Evolutionary conservation across 1,140 invertebrate species (phyloP).

Genomic region (Elymnias hypermnestra): DNA sequence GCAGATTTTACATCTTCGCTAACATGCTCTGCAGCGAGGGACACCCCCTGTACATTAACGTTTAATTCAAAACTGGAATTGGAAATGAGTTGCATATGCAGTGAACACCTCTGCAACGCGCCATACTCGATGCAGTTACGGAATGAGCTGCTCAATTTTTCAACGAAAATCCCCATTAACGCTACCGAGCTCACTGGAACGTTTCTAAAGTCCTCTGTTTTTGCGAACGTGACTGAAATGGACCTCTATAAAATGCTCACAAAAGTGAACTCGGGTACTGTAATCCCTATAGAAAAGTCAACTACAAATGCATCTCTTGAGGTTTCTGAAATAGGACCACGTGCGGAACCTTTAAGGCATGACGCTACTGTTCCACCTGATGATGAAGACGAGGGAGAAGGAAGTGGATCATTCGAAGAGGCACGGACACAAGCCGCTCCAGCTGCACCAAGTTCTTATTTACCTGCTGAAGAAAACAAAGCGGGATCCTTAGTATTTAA

Average conservation of each 20-base stretch:
- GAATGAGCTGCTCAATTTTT: slow-evolving; percentile 45
- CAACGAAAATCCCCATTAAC: slow-evolving; percentile 27
- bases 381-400: slow-evolving; percentile 61
- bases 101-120: slow-evolving; percentile 45
- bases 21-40: slow-evolving; percentile 30
- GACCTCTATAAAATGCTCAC: slow-evolving; percentile 28
- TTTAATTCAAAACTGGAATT: slow-evolving; percentile 28
- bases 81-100: slow-evolving; percentile 47
- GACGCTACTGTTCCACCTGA: slow-evolving; percentile 55
- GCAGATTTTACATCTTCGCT: slow-evolving; percentile 33
- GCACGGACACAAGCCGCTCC: slow-evolving; percentile 40
- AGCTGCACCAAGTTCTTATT: slow-evolving; percentile 52
- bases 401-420: slow-evolving; percentile 56
- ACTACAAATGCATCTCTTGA: too few species aligned
- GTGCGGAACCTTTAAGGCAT: slow-evolving; percentile 50
- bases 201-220: slow-evolving; percentile 44
- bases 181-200: slow-evolving; percentile 31
- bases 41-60: slow-evolving; percentile 38
- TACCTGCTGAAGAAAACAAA: slow-evolving; percentile 51
- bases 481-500: slow-evolving; percentile 20
- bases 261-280: slow-evolving; percentile 5
- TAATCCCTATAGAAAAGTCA: too few species aligned
- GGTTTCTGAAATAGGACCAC: slow-evolving; percentile 19
- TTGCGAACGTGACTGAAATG: slow-evolving; percentile 32
- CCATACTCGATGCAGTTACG: slow-evolving; percentile 37